A percentile compares a stretch with the other conserved stretches of the same genome.
phyloP scores from a whole-genome alignment of 2,888 invertebrate genomes.

The Eupithecia subumbrata region DNA sequence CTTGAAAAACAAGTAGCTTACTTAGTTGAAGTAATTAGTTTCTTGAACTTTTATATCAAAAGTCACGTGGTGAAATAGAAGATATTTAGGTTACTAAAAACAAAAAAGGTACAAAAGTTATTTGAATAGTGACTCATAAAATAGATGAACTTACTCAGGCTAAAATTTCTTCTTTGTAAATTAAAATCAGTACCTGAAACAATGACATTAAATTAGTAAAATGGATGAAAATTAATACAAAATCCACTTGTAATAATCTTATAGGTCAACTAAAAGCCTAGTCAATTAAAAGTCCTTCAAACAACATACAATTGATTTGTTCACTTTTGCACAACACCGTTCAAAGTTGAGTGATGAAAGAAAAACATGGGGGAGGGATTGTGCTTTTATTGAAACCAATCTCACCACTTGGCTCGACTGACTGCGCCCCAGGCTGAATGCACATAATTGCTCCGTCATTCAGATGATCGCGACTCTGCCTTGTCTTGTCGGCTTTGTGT shows the following conservation, averaged over 20 bases:
- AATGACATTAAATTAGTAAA: background rate
- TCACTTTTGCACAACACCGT: conserved; percentile 71
- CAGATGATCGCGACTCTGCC: conserved; percentile 77
- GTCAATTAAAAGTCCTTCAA: background rate
- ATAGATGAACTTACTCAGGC: background rate
- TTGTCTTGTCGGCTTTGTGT: conserved; percentile 79
- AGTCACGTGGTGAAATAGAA: background rate
- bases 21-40: conserved; percentile 22
- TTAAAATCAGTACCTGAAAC: background rate
- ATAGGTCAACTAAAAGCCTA: background rate
- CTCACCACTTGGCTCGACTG: conserved; percentile 79
- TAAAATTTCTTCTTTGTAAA: background rate
- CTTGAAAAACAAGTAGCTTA: conserved; percentile 3
- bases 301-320: conserved; percentile 4
- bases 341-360: conserved; percentile 79
- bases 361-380: conserved; percentile 80
- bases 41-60: background rate
- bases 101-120: background rate
- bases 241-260: conserved; percentile 33
- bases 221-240: conserved; percentile 55
- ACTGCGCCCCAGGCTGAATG: conserved; percentile 76
- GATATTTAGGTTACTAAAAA: background rate
- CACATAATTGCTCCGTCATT: conserved; percentile 82
- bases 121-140: background rate
- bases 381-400: conserved; percentile 83